phyloP scores from a whole-genome alignment of 35 echinoderm and acorn worm species.

The Antedon bifida region DNA sequence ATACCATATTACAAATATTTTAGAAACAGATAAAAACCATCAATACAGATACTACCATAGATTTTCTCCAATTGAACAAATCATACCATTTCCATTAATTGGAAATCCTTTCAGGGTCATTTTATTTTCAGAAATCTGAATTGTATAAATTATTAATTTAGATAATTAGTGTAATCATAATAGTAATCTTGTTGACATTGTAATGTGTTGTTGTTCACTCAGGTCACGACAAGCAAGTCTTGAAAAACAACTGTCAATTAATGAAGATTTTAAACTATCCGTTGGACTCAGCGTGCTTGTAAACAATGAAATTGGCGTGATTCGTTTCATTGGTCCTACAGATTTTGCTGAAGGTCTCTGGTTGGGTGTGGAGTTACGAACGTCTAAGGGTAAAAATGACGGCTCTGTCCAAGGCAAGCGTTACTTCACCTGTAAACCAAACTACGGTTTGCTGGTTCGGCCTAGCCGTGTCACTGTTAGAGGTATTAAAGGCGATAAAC shows the following conservation, averaged over 20 bases:
- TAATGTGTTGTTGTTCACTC: background rate
- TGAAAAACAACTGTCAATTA: background rate
- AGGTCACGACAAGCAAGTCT: background rate
- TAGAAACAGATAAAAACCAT: too few relatives aligned
- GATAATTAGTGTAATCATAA: too few relatives aligned
- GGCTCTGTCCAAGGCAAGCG: conserved; percentile 5
- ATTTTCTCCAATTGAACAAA: too few relatives aligned
- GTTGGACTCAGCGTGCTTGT: background rate
- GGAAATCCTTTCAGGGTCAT: too few relatives aligned
- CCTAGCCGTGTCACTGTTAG: conserved; percentile 6
- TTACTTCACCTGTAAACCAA: conserved; percentile 7
- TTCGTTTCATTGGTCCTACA: background rate
- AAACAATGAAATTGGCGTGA: conserved; percentile 18
- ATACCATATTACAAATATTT: too few relatives aligned
- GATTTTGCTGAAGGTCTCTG: conserved; percentile 6
- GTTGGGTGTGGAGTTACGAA: conserved; percentile 2
- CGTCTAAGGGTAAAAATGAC: conserved; percentile 3
- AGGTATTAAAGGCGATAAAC: conserved; percentile 4
- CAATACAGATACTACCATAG: too few relatives aligned
- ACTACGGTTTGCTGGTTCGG: conserved; percentile 1
- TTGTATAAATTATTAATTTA: too few relatives aligned
- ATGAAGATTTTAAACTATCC: background rate
- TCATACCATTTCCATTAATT: too few relatives aligned
- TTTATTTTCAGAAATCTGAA: too few relatives aligned
- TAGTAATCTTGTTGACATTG: too few relatives aligned